Evolutionary conservation across 2,113 vertebrate species (phyloP).

Genomic region (Phycodurus eques): DNA sequence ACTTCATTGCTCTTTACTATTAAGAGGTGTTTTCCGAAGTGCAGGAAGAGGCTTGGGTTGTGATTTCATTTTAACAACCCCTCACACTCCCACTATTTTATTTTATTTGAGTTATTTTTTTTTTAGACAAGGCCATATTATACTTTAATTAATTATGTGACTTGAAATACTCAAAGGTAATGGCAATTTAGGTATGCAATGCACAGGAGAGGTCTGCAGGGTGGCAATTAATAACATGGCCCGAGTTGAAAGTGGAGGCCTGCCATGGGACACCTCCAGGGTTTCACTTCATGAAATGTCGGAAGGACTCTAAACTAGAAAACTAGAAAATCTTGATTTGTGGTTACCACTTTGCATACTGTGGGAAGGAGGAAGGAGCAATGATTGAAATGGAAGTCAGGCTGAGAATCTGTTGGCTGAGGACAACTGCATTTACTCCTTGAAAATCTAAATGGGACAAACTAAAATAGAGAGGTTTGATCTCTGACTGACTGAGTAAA

Average conservation of each 20-base stretch:
- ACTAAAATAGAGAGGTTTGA: constrained; percentile 1
- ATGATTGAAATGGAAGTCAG: constrained; percentile 1
- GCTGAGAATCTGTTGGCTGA: not conserved
- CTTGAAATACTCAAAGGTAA: constrained; percentile 59
- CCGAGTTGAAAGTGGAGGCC: constrained; percentile 20
- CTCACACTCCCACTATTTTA: constrained; percentile 49
- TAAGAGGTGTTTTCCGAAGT: constrained; percentile 70
- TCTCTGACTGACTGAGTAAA: not conserved
- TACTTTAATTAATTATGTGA: constrained; percentile 75
- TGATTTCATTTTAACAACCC: constrained; percentile 72
- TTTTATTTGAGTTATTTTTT: constrained; percentile 24
- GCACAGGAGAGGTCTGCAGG: constrained; percentile 23
- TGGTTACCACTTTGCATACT: no score
- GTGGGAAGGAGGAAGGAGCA: not conserved
- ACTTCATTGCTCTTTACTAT: constrained; percentile 73
- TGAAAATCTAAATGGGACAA: constrained; percentile 1
- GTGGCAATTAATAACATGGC: constrained; percentile 42
- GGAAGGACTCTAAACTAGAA: constrained; percentile 5
- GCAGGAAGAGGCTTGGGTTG: constrained; percentile 54
- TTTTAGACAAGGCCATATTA: constrained; percentile 72
- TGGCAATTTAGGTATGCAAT: constrained; percentile 27
- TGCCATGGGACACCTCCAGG: constrained; percentile 10
- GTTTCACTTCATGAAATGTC: constrained; percentile 23
- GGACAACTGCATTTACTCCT: not conserved
- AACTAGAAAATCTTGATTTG: not conserved